Base-by-base conservation (phyloP, 2,888 invertebrate genomes). In the Carpatolechia fugitivella region DNA sequence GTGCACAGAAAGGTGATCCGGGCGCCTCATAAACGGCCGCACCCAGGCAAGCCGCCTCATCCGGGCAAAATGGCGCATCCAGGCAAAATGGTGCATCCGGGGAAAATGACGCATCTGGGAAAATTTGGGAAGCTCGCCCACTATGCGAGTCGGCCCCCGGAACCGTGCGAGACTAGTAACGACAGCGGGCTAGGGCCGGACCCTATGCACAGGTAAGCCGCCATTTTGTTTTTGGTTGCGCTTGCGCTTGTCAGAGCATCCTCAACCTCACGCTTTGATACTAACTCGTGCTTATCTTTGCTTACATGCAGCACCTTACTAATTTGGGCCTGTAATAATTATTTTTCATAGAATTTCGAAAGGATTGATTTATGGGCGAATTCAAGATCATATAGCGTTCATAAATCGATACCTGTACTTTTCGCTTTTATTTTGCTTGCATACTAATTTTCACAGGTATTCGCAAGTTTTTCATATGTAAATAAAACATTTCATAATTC, bases 141-240 rank as follows among this genome's bases (percentile, higher is more conserved):
- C 68, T 82, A 85, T 79, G 72, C 81, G 36, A 67, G 90, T 64
- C 77, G 91, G 62, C 89, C 90, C 51, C 81, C 91, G 38, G 91
- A 92, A 76, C 93, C 93, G 59, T 95, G 96, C 79, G 96, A 97
- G 80, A 96, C 95, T 85, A 97, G 96, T 60, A 96, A 96, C 89
- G 97, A 97, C 85, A 97, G 97, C 65, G 97, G 97, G 30, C 92
- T 97, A 65, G 97, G 96, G 56, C 95, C 95, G 63, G 97, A 97
- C 78, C 94, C 92, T 63, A 70, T 76, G 46, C 80, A 82, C 83
- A 89, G 89, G 89, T 89, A 78, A 80, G 48, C 7, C 33, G 7
- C 8, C 38, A 31, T 35, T n/a, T 20, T 16, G 16, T 6, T 49
- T 49, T 35, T 24, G 6, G 24, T 6, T 24, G 24, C 24, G 24